Evolutionary conservation across 2,888 invertebrate genomes (phyloP), one percentile per base, ranked within the genome.

Genomic region (Tanypteryx hageni): DNA sequence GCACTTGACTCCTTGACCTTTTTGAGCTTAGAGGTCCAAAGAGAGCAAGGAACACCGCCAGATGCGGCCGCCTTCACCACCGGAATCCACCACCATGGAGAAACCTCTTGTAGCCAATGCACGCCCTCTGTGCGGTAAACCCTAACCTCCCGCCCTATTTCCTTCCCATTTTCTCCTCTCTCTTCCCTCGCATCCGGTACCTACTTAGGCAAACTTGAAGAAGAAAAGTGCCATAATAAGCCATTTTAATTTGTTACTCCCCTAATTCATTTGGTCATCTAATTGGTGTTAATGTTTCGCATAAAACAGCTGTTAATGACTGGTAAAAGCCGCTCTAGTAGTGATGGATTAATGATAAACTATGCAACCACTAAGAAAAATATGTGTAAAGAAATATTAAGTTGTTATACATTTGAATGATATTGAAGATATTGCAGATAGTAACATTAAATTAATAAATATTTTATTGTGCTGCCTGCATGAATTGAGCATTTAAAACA

Each of bases 231-330:
- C 27, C 27, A 22, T 10, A 27, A 22, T 27, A 76, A 76, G 22
- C 27, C 76, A 76, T 27, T 76, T 76, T 27, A 76, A 76, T 76
- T 76, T 76, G 22, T 76, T 76, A 13, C 76, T 76, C 22, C 76
- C 44, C 76, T 27, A 76, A 76, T 76, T 27, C 76, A 76, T 22
- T 76, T 22, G 22, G 22, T 11, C 22, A 22, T 27, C 13, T 22
- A 76, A 27, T 13, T 0, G 76, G 76, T 27, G 76, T 76, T 76
- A 76, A 76, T 76, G n/a, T 76, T 22, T 76, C 76, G 27, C 27
- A 44, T 44, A 44, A 44, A 44, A 44, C 16, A 13, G 11, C 22
- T 27, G 76, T 13, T 76, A 76, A 76, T 76, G 22, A 76, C 22
- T 13, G 76, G 22, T 76, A 22, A 9, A 76, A 76, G 13, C 13